phyloP scores from a whole-genome alignment of 2,888 invertebrate genomes.

The Meta bourneti region DNA sequence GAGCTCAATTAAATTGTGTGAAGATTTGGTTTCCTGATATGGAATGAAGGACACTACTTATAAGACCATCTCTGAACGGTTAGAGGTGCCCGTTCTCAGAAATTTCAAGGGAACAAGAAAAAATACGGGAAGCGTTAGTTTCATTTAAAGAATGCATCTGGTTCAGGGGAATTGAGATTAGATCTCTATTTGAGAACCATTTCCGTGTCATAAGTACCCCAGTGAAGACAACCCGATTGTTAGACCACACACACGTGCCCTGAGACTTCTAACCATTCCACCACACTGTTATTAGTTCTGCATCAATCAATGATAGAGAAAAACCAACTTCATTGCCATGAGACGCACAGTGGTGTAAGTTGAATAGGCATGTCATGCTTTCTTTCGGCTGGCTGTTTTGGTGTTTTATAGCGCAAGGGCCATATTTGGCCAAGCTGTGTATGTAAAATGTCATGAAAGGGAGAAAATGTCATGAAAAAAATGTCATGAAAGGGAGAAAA shows the following conservation, averaged over 20 bases:
- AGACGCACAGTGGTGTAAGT: conserved; percentile 9
- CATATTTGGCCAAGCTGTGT: no score
- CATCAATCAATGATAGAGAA: conserved; percentile 63
- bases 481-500: no score
- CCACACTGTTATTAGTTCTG: conserved; percentile 61
- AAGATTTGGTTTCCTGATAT: no score
- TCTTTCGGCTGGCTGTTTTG: not conserved
- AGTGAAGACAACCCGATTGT: conserved; percentile 22
- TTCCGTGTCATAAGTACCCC: conserved; percentile 53
- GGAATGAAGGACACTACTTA: no score
- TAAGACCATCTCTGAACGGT: no score
- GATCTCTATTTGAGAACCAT: conserved; percentile 44
- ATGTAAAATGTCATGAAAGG: no score
- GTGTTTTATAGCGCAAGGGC: no score
- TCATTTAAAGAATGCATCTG: not conserved
- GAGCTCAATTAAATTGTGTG: no score
- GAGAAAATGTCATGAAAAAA: no score
- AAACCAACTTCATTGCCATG: not conserved
- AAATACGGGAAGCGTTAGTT: not conserved
- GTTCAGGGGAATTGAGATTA: conserved; percentile 21
- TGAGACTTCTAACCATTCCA: conserved; percentile 6
- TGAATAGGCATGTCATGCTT: no score
- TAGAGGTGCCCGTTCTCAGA: no score
- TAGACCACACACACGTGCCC: conserved; percentile 49
- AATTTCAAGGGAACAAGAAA: no score